Evolutionary conservation across 2,888 invertebrate species (phyloP), one percentile per base, ranked within the genome.

Genomic region (Coecobrya sp.): DNA sequence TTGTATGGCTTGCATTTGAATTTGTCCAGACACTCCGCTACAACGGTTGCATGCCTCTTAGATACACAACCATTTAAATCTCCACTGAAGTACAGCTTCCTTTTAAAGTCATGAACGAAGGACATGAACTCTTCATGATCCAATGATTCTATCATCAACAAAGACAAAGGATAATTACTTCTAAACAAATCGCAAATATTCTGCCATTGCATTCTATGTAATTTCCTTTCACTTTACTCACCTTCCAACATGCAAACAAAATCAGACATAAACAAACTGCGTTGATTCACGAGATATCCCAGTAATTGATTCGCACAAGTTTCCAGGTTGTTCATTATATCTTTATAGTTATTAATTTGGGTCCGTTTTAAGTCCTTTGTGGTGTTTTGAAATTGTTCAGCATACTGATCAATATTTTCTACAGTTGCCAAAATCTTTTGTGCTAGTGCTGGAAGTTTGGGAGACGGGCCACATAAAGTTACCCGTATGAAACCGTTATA

Each of bases 51-150:
- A 0, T 92, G 84, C 0, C 13, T n/a, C 27, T 42, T 59, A 1
- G 76, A 22, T 22, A 92, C 88, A 16, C 92, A 92, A 7, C 89
- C 89, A 25, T 85, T 49, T 8, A 90, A 19, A 52, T 85, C 27
- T 5, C 45, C 85, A 13, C 22, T 27, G 3, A 85, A 13, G 19
- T 19, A 76, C 76, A 81, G 1, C 11, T 30, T 16, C 19, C 19
- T 30, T 19, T 65, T 76, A 55, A 91, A 91, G 0, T 91, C 68
- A 0, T 36, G 1, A 0, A 86, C 79, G n/a, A 91, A 91, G 11
- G 3, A 0, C 1, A 65, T 7, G 25, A 91, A 91, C 11, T 86
- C 86, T 11, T 85, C 25, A 4, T 27, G 65, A 22, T 52, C 68
- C 5, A n/a, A n/a, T n/a, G n/a, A 52, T 16, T 4, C 27, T 0